These are phyloP conservation scores for Gari tellinella DNA, from an alignment of 2,888 invertebrate genomes.

Conservation along the genomic window DNA sequence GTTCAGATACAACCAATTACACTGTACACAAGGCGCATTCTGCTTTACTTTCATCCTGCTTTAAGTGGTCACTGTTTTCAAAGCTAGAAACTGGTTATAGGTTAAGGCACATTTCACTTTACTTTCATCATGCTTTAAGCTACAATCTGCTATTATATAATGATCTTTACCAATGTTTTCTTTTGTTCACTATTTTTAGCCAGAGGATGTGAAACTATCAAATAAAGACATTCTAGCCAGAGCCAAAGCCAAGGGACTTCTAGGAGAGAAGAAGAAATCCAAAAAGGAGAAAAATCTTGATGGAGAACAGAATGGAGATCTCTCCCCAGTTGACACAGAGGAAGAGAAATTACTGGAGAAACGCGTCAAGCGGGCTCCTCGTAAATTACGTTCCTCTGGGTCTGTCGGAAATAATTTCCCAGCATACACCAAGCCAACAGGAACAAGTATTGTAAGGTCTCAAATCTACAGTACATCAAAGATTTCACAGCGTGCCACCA, in stretches of 20 bases:
- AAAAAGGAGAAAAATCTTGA: conserved; percentile 27
- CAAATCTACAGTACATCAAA: conserved; percentile 45
- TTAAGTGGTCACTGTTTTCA: too few species aligned
- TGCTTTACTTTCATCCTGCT: too few species aligned
- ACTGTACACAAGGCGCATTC: too few species aligned
- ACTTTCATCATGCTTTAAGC: too few species aligned
- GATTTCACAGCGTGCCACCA: conserved; percentile 32
- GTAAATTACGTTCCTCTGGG: conserved; percentile 56
- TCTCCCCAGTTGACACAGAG: conserved; percentile 20
- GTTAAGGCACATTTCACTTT: too few species aligned
- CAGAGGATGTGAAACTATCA: conserved; percentile 78
- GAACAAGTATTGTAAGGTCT: conserved; percentile 46
- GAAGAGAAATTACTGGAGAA: conserved; percentile 62
- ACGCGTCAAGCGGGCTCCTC: conserved; percentile 59
- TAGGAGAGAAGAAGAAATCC: conserved; percentile 64
- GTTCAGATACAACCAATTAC: too few species aligned
- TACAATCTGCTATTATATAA: too few species aligned
- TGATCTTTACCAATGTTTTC: too few species aligned
- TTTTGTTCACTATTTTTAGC: too few species aligned
- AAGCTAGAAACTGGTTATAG: too few species aligned
- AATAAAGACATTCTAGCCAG: conserved; percentile 77
- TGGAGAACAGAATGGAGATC: conserved; percentile 52
- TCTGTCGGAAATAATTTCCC: conserved; percentile 38
- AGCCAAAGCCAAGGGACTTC: conserved; percentile 74
- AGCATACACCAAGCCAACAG: conserved; percentile 54